These are phyloP conservation scores for Ophion costatus DNA, from an alignment of 2,888 invertebrate genomes.

Conservation along the genomic window DNA sequence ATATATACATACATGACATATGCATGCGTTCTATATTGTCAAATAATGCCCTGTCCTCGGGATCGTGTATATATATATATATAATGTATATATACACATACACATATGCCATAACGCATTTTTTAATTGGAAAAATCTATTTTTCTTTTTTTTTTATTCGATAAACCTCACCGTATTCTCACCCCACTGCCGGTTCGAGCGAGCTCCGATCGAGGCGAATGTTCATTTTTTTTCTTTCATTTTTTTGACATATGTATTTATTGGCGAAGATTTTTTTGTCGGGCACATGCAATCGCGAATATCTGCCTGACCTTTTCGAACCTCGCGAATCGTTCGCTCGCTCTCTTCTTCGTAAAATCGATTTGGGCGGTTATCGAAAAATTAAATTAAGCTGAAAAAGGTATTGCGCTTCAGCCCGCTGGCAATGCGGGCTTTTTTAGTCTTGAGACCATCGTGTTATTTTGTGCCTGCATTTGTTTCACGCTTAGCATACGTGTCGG, in stretches of 20 bases:
- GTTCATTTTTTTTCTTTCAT: not conserved
- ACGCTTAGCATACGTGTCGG: too few relatives aligned
- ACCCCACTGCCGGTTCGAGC: not conserved
- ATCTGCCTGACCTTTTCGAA: not conserved
- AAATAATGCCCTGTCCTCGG: slow-evolving; percentile 70
- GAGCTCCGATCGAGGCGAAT: too few relatives aligned
- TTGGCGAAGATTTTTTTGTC: not conserved
- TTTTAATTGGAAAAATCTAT: slow-evolving; percentile 24
- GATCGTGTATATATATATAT: slow-evolving; percentile 65
- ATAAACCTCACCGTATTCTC: slow-evolving; percentile 44
- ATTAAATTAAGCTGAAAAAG: not conserved
- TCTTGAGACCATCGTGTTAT: too few relatives aligned
- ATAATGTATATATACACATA: slow-evolving; percentile 16
- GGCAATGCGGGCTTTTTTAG: not conserved
- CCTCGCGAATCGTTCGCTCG: slow-evolving; percentile 65
- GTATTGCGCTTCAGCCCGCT: not conserved
- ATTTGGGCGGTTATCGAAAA: slow-evolving; percentile 63
- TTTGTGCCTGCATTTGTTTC: too few relatives aligned
- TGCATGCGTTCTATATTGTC: slow-evolving; percentile 78
- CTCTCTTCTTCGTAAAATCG: slow-evolving; percentile 70
- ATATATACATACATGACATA: slow-evolving; percentile 71
- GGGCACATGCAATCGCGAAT: not conserved
- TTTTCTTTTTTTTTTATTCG: slow-evolving; percentile 39
- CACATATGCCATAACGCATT: slow-evolving; percentile 39
- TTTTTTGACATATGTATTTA: not conserved